Conservation (phyloP, 2,797 vertebrate species). For the Lagocephalus sceleratus region DNA sequence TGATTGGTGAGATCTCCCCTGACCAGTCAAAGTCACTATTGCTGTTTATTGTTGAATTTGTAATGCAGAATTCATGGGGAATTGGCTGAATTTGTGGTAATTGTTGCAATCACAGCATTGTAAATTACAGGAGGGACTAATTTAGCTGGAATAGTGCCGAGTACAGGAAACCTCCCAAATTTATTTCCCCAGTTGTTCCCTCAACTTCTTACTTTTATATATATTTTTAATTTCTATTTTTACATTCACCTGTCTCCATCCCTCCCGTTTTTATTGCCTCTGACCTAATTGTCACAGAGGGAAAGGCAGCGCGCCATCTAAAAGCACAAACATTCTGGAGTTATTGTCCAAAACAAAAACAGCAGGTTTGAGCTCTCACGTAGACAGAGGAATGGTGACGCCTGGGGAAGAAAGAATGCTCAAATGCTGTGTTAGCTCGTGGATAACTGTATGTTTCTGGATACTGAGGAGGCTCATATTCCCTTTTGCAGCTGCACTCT, state of each 20-base stretch:
- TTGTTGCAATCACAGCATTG: no score
- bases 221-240: not conserved
- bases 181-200: not conserved
- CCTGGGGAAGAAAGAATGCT: constrained; percentile 36
- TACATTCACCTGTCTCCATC: not conserved
- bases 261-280: constrained; percentile 24
- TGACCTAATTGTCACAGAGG: constrained; percentile 53
- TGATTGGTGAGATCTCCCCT: no score
- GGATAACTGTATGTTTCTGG: constrained; percentile 55
- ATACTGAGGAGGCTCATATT: constrained; percentile 56
- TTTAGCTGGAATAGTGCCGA: no score
- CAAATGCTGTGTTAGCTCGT: constrained; percentile 41
- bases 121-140: no score
- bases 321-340: constrained; percentile 28
- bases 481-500: constrained; percentile 62
- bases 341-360: constrained; percentile 49
- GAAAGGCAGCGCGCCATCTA: constrained; percentile 16
- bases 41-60: no score
- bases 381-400: constrained; percentile 30
- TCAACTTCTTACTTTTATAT: not conserved
- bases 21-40: no score
- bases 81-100: no score
- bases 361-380: constrained; percentile 26
- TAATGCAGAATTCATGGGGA: no score
- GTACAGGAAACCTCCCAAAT: not conserved